Base-by-base conservation (phyloP, 2,888 invertebrate species). In the Caenorhabditis sinica region DNA sequence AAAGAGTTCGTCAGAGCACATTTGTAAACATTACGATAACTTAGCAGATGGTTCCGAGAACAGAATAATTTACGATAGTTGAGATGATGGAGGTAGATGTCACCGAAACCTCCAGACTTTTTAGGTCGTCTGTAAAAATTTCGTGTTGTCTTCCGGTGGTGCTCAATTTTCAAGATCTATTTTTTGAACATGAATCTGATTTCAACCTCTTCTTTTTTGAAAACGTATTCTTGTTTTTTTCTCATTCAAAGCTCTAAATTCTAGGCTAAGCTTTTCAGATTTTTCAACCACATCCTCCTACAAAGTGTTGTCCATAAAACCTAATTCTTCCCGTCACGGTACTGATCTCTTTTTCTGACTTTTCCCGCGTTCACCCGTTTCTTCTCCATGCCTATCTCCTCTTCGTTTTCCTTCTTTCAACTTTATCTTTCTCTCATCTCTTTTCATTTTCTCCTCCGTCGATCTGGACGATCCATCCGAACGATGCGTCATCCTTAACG, bases 21-120 rank as follows among this genome's bases (percentile, higher is more conserved):
- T 69, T 69, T 68, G 76, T 68, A 60, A 76, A 76, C 66, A 76
- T 69, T 69, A 69, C 33, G 40, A 65, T 65, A 65, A 58, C 56
- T 63, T 43, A 43, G 49, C 51, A 68, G 63, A 63, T 60, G 73
- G 69, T 56, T 20, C 33, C 25, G 20, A 60, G 60, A 11, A 11
- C 30, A 28, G 5, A 49, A 60, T 33, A n/a, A 33, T 60, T 60
- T 33, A 60, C n/a, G 17, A 33, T 33, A 36, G n/a, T 61, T n/a
- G 61, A 40, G 1, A 36, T 4, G 9, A 9, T 9, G 33, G 33
- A 28, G 61, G 61, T 61, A 36, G 36, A n/a, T 33, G 2, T 28
- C 28, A 40, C 40, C 13, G 17, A 11, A 17, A 17, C 17, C 4
- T 20, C 20, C 49, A 49, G 49, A n/a, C n/a, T 20, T 20, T 49